phyloP scores from a whole-genome alignment of 2,888 invertebrate genomes.

The Synergus gifuensis region DNA sequence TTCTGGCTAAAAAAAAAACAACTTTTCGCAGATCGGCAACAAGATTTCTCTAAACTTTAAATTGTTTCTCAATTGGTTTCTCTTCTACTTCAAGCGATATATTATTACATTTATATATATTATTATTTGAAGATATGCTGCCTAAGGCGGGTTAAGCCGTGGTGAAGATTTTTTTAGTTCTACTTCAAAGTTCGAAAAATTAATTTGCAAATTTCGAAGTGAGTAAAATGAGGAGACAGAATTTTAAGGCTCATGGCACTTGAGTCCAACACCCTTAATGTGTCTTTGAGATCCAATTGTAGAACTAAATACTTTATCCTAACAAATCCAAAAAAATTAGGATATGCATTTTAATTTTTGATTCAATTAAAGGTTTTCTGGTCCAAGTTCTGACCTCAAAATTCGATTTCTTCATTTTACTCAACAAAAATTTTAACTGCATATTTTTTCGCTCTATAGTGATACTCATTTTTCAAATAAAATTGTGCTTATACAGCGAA shows the following conservation, averaged over 20 bases:
- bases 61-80: neutral
- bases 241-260: too few relatives aligned
- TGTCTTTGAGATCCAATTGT: neutral
- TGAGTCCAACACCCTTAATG: too few relatives aligned
- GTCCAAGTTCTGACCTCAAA: too few relatives aligned
- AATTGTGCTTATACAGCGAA: too few relatives aligned
- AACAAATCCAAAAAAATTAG: neutral
- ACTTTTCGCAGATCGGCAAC: neutral
- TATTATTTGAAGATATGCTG: conserved; percentile 53
- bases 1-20: neutral
- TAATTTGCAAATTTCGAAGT: neutral
- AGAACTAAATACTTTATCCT: neutral
- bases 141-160: conserved; percentile 54
- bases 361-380: neutral
- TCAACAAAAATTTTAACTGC: too few relatives aligned
- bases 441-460: too few relatives aligned
- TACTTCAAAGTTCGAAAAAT: conserved; percentile 5
- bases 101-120: conserved; percentile 37
- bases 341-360: neutral
- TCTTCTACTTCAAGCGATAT: neutral
- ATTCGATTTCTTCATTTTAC: too few relatives aligned
- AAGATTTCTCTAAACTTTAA: neutral
- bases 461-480: too few relatives aligned
- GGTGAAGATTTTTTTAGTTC: conserved; percentile 41
- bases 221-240: too few relatives aligned